Evolutionary conservation across 2,113 vertebrate species (phyloP).

Genomic region (Brienomyrus longianalis): DNA sequence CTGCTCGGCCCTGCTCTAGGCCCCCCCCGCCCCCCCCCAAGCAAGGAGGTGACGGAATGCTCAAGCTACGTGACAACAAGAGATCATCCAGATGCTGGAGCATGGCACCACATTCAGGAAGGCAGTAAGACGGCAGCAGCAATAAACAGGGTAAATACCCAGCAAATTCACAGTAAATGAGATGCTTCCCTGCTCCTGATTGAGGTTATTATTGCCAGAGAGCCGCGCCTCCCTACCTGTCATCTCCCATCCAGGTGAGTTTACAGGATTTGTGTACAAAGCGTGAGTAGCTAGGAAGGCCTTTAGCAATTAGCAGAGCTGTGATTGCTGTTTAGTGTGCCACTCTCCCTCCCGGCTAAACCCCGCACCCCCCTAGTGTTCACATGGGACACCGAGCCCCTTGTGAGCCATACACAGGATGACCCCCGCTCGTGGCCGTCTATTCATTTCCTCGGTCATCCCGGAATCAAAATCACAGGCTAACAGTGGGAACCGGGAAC

Average conservation of each 20-base stretch:
- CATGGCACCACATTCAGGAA: not conserved
- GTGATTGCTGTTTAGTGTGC: not conserved
- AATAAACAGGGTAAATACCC: not conserved
- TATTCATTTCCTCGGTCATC: not conserved
- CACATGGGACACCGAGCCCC: not conserved
- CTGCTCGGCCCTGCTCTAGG: not conserved
- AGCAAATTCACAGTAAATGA: not conserved
- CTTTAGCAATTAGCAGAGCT: not conserved
- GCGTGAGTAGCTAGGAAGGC: not conserved
- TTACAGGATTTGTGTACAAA: not conserved
- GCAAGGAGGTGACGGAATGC: not conserved
- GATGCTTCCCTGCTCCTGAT: not conserved
- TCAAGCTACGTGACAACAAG: not conserved
- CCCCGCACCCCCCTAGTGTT: not conserved
- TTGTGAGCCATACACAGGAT: not conserved
- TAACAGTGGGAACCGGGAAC: not conserved
- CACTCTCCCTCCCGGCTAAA: not conserved
- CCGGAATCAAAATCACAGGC: not conserved
- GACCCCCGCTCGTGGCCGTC: not conserved
- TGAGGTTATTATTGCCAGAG: not conserved
- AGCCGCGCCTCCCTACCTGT: not conserved
- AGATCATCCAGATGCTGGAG: not conserved
- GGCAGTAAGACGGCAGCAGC: not conserved
- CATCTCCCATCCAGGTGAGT: not conserved
- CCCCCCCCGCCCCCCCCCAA: not conserved